Evolutionary conservation across 2,797 vertebrate species (phyloP).

Genomic region (Myotis findleyi): DNA sequence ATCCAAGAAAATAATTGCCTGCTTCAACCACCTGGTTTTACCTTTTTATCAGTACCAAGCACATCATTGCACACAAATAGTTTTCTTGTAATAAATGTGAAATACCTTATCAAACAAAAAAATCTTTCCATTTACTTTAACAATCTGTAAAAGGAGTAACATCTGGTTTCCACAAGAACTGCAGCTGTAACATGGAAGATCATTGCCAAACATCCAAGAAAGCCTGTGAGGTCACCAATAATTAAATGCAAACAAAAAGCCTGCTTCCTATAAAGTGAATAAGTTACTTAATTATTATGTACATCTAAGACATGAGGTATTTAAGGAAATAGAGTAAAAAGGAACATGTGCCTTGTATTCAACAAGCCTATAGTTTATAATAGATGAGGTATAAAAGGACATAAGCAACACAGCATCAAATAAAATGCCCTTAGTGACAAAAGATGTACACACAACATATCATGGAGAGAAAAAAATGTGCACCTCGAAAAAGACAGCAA

Average conservation of each 20-base stretch:
- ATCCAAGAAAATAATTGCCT: background rate
- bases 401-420: background rate
- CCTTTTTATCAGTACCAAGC: background rate
- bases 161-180: slow-evolving; percentile 24
- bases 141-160: background rate
- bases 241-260: slow-evolving; percentile 21
- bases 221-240: background rate
- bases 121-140: slow-evolving; percentile 40
- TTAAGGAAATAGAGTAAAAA: background rate
- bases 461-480: background rate
- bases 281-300: background rate
- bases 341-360: background rate
- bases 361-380: background rate
- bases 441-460: background rate
- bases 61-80: background rate
- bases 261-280: slow-evolving; percentile 7
- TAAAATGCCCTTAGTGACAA: background rate
- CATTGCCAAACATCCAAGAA: background rate
- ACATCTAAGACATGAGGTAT: background rate
- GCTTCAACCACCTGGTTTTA: background rate
- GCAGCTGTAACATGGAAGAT: background rate
- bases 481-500: background rate
- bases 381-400: background rate
- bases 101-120: slow-evolving; percentile 44
- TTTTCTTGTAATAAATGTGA: background rate